Percentiles rank a stretch among this genome's conserved stretches.
These are phyloP conservation scores for Stictocephala bisonia DNA, from an alignment of 2,888 invertebrate species.

Conservation along the genomic window DNA sequence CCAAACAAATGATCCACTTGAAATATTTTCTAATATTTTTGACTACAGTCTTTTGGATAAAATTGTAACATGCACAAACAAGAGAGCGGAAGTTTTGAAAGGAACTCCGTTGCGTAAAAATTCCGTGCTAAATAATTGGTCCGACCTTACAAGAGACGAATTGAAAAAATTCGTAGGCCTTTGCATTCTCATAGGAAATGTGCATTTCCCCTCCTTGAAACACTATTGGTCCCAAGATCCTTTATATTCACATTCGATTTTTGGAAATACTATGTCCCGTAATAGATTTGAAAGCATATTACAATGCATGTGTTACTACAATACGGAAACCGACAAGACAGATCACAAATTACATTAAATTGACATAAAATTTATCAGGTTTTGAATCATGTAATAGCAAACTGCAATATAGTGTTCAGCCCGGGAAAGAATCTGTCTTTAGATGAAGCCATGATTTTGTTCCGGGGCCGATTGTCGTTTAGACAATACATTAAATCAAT, in stretches of 20 bases:
- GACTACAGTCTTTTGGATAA: conserved; percentile 32
- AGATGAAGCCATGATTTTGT: conserved; percentile 22
- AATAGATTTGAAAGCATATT: conserved; percentile 33
- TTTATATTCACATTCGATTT: conserved; percentile 12
- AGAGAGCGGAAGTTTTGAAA: conserved; percentile 20
- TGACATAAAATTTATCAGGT: conserved; percentile 21
- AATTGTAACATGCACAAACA: conserved; percentile 27
- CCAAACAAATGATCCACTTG: conserved; percentile 26
- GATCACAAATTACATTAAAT: conserved; percentile 22
- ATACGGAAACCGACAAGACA: conserved; percentile 1
- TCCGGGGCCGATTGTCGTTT: conserved; percentile 11
- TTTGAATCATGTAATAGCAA: conserved; percentile 28
- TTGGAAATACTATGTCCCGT: conserved; percentile 19
- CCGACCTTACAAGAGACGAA: conserved; percentile 21
- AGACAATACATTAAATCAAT: conserved; percentile 20
- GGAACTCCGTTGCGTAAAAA: conserved; percentile 7
- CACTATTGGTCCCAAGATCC: conserved; percentile 29
- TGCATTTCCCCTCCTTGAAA: conserved; percentile 21
- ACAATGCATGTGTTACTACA: conserved; percentile 30
- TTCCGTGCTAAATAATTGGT: conserved; percentile 16
- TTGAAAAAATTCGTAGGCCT: conserved; percentile 25
- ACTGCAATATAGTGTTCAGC: conserved; percentile 20
- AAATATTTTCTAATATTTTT: conserved; percentile 30
- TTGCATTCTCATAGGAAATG: conserved; percentile 22
- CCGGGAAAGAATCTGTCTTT: conserved; percentile 21